Percentiles rank a stretch among this genome's conserved stretches.
phyloP scores from a whole-genome alignment of 2,113 vertebrate species.

The Xiphophorus maculatus region DNA sequence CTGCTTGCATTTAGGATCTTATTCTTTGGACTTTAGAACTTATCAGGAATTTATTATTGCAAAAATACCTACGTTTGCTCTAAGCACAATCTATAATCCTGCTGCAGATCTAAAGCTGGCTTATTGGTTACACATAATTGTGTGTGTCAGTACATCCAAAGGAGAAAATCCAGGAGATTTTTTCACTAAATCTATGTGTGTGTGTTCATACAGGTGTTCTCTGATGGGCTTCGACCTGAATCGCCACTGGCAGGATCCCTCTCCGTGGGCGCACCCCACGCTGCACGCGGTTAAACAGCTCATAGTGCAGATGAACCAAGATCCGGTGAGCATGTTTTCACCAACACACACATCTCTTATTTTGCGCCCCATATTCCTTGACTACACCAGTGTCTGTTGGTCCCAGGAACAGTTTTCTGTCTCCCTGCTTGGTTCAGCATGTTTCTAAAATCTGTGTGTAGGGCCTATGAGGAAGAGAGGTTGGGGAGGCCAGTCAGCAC shows the following conservation, averaged over 20 bases:
- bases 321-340: conserved; percentile 83
- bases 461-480: conserved; percentile 51
- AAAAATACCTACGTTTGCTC: background rate
- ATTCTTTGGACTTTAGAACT: background rate
- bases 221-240: conserved; percentile 98
- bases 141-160: background rate
- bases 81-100: background rate
- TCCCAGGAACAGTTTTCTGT: conserved; percentile 36
- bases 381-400: conserved; percentile 25
- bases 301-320: conserved; percentile 94
- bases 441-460: conserved; percentile 55
- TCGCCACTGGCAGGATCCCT: conserved; percentile 96
- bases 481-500: conserved; percentile 62
- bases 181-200: conserved; percentile 6
- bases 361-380: conserved; percentile 28
- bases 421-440: conserved; percentile 69
- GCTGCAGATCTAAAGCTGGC: background rate
- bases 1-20: background rate
- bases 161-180: background rate
- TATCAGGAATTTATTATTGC: background rate
- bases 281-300: conserved; percentile 95
- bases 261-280: conserved; percentile 95
- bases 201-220: conserved; percentile 86
- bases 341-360: conserved; percentile 17
- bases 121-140: background rate